Conservation (phyloP, 1,140 invertebrate species). For the Drosophila pseudoananassae region DNA sequence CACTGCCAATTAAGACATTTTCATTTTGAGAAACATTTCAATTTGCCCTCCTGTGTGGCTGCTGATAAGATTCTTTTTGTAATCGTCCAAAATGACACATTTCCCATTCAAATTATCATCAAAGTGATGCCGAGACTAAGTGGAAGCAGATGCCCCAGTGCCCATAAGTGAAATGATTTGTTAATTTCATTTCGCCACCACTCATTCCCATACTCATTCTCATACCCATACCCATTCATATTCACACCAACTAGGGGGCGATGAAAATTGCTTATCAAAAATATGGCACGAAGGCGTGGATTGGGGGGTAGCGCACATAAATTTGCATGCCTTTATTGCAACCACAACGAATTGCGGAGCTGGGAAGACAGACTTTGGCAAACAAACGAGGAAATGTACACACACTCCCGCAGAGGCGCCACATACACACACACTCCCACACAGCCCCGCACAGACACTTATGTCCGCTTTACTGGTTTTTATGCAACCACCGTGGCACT, state of each 20-base stretch:
- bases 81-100: conserved; percentile 73
- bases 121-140: conserved; percentile 63
- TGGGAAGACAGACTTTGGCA: conserved; percentile 47
- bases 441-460: conserved; percentile 16
- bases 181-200: conserved; percentile 69
- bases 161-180: conserved; percentile 68
- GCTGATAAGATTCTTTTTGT: conserved; percentile 64
- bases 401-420: conserved; percentile 18
- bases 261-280: conserved; percentile 80
- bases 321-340: conserved; percentile 82
- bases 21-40: not conserved
- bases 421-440: conserved; percentile 7
- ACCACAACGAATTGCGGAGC: conserved; percentile 53
- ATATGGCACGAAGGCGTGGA: conserved; percentile 41
- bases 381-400: conserved; percentile 48
- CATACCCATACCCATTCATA: conserved; percentile 3
- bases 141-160: conserved; percentile 48
- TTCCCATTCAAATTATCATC: conserved; percentile 80
- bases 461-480: conserved; percentile 42
- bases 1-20: not conserved
- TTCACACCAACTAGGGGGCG: conserved; percentile 28
- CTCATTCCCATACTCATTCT: conserved; percentile 5
- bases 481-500: conserved; percentile 69
- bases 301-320: conserved; percentile 40
- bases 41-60: conserved; percentile 24